These are phyloP conservation scores for Trichogramma evanescens DNA, from an alignment of 2,888 invertebrate genomes.

Conservation along the genomic window DNA sequence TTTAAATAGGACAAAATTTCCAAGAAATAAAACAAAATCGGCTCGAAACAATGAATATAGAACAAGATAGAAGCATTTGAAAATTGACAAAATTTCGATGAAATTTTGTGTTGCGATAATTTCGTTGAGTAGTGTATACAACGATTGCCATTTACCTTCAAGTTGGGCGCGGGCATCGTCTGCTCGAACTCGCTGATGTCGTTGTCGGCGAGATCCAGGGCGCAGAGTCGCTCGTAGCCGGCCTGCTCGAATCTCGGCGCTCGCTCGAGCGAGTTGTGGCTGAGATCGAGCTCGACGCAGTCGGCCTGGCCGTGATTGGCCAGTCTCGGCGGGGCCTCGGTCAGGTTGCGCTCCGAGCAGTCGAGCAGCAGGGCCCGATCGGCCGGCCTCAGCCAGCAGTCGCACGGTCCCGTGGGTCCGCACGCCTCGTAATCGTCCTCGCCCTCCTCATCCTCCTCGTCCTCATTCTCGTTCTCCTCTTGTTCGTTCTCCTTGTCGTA, in stretches of 20 bases:
- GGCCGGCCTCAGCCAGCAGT: constrained; percentile 48
- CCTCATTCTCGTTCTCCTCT: constrained; percentile 1
- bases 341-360: constrained; percentile 51
- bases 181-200: constrained; percentile 42
- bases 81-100: no score
- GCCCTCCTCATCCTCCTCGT: background rate
- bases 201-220: constrained; percentile 51
- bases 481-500: constrained; percentile 9
- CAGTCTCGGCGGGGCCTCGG: constrained; percentile 46
- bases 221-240: constrained; percentile 50
- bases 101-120: no score
- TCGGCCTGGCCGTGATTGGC: constrained; percentile 3
- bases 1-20: no score
- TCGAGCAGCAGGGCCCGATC: constrained; percentile 51
- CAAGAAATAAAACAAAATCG: no score
- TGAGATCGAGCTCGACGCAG: constrained; percentile 47
- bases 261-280: constrained; percentile 43
- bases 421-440: constrained; percentile 15
- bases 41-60: no score
- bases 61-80: no score
- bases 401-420: constrained; percentile 40
- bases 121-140: background rate
- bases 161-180: constrained; percentile 45
- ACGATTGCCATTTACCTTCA: constrained; percentile 39
- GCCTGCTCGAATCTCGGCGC: constrained; percentile 38